Evolutionary conservation across 92 coral and sea anemone species (phyloP), one percentile per base, ranked within the genome.

Genomic region (Umimayanthus kanabou): DNA sequence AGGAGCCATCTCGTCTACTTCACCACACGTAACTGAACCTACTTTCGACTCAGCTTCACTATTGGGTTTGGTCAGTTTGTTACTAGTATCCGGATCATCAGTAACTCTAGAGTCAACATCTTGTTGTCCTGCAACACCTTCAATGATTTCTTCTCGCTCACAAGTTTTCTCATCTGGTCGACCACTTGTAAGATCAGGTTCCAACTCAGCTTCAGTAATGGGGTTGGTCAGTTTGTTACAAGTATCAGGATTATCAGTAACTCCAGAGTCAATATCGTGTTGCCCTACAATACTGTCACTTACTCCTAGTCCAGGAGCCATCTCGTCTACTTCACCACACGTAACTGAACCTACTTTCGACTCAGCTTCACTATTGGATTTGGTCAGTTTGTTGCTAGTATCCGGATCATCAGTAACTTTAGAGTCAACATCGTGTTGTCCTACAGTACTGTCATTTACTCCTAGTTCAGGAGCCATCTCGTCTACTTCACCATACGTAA

Each of bases 71-170:
- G 29, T 15, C 20, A 67, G 14, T 23, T 82, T 82, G 30, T 40
- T 30, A 13, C 11, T 33, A 67, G 22, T 39, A 57, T 39, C 76
- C 23, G 86, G 33, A 82, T 39, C 4, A 82, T 23, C 75, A 9
- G 42, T 23, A 45, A 30, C 15, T 82, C 61, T 66, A 22, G 25
- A 64, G 61, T 53, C 74, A 43, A 22, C 40, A 39, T 4, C 14
- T 78, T 47, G 69, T 28, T 29, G 61, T 33, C 77, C 40, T 77
- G 29, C 81, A 77, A 43, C 3, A 77, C 75, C 15, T 70, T 70
- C 23, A 57, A 53, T 53, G 61, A 16, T 57, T 78, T 47, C 67
- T 78, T 50, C 66, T 57, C 1, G 0, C 65, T 57, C 65, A 57
- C 42, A 22, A 37, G 39, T 47, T 23, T 1, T 40, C 26, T 69